Base-by-base conservation (phyloP, 2,888 invertebrate genomes). In the Esperia sulphurella region DNA sequence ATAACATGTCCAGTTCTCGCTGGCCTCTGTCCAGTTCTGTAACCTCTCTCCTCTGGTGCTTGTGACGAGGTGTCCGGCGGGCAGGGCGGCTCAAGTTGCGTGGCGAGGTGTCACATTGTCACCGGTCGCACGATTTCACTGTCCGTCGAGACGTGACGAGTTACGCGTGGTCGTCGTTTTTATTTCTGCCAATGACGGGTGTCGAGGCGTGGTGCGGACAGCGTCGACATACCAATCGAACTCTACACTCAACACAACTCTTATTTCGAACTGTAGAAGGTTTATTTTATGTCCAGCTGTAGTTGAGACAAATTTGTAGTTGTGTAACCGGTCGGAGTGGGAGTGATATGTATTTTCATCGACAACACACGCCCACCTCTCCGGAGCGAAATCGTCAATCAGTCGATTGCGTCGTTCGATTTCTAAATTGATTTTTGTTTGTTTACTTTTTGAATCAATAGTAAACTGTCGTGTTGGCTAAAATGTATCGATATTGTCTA, bases 121-220 rank as follows among this genome's bases (percentile, higher is more conserved):
- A 79, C 79, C 81, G 75, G 77, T 73, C 77, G 81, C 87, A 86
- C 87, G 87, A 87, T 86, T 83, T 85, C 84, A 73, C 84, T 83
- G 86, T 79, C 85, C 86, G 79, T 65, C 80, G 74, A 80, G 77
- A 85, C 86, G 88, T 87, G 88, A 88, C 87, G 78, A 80, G 87
- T 82, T 86, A 88, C 88, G 88, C 87, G 87, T 85, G 83, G 84
- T 81, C 79, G 83, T 79, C 80, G 86, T 88, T 88, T 89, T 88
- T 88, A 88, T 88, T 87, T 89, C 88, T 89, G 88, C 88, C 88
- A 89, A 89, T 89, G 88, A 87, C 87, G 82, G 79, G 84, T 85
- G 85, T 79, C 79, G 87, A 87, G 88, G 88, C 88, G 88, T 87
- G 88, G 88, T 88, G 71, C 66, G 76, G 73, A 69, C 79, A 71